Evolutionary conservation across 2,797 vertebrate species (phyloP), one percentile per base, ranked within the genome.

Genomic region (Hirundo rustica): DNA sequence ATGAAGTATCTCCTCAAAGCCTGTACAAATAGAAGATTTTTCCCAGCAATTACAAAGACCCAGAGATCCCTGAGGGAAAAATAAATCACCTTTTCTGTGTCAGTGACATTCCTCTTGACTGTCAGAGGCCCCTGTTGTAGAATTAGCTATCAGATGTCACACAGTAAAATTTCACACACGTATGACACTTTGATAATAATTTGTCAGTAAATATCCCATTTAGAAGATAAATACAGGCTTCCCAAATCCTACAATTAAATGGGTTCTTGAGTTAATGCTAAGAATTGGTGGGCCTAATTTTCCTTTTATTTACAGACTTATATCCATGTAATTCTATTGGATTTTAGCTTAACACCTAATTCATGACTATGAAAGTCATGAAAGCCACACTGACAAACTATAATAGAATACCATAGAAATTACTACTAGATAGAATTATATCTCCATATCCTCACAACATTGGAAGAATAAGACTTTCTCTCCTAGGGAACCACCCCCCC

Each of bases 151-250:
- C 73, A 58, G 9, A 23, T 88, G 62, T 88, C 79, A 38, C 38
- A 38, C 38, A 58, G 47, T 81, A 86, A 78, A 81, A 90, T 94
- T 86, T 90, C 70, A 72, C 55, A 79, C 57, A 75, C 1, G 1
- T 4, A 7, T 36, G 29, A 67, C 26, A 36, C 10, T 68, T 29
- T 55, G 44, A 73, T 58, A 81, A 44, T 78, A 76, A 93, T 79
- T 88, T 64, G 48, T 92, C 8, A 23, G 54, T 89, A 93, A 90
- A 76, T 85, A 92, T 90, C 44, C 21, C 42, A 53, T 90, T 95
- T 81, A 81, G 55, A 86, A 93, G 29, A 67, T 55, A 88, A 89
- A 84, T 60, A 76, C 29, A 42, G 66, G 70, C 16, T 55, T 88
- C 20, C 29, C 18, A 91, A 80, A 87, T 87, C 55, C 48, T 60